Evolutionary conservation across 2,113 vertebrate genomes (phyloP).

Genomic region (Formicarius rufipectus): DNA sequence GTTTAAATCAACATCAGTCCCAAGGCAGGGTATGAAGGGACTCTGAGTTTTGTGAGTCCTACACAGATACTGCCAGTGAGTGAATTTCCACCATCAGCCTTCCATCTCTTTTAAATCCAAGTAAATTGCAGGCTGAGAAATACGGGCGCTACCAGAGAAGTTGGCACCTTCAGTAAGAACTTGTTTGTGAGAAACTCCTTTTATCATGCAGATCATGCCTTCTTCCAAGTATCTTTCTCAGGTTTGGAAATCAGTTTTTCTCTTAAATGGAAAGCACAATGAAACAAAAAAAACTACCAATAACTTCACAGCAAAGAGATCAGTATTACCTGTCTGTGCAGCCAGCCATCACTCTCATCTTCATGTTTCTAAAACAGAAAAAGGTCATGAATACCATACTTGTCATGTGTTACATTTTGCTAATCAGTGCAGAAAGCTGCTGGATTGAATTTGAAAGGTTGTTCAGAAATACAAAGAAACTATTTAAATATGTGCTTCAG

Average conservation of each 20-base stretch:
- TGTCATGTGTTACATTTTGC: neutral
- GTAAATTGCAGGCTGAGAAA: neutral
- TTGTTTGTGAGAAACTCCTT: neutral
- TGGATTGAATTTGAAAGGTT: neutral
- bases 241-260: neutral
- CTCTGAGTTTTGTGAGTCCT: neutral
- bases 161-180: neutral
- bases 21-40: neutral
- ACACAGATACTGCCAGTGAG: neutral
- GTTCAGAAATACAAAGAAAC: neutral
- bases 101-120: neutral
- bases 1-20: neutral
- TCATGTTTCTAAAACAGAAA: constrained; percentile 89
- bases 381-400: neutral
- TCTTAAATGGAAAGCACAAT: neutral
- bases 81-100: neutral
- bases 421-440: neutral
- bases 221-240: neutral
- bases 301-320: neutral
- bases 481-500: neutral
- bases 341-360: constrained; percentile 93
- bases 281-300: neutral
- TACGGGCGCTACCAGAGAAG: neutral
- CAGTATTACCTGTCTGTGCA: constrained; percentile 90
- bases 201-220: neutral